These are phyloP conservation scores for Bubo blakistoni DNA, from an alignment of 2,113 vertebrate genomes.

Conservation along the genomic window DNA sequence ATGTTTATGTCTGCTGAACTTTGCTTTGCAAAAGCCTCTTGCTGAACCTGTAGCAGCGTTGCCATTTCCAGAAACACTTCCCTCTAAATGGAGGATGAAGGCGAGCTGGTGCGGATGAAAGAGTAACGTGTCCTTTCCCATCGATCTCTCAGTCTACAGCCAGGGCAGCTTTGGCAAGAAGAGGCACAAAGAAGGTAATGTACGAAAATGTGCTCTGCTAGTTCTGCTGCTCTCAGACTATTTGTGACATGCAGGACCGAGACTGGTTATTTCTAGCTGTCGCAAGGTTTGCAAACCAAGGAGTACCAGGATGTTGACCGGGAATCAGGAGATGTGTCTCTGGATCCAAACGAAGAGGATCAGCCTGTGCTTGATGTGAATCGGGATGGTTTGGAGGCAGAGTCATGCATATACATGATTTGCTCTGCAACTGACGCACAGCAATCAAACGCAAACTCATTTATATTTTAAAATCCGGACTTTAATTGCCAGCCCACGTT, in stretches of 20 bases:
- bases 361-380: background rate
- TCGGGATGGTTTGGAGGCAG: background rate
- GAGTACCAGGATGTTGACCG: background rate
- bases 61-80: rapidly evolving
- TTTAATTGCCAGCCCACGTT: slow-evolving; percentile 34
- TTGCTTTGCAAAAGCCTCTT: background rate
- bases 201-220: no score
- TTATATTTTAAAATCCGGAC: background rate
- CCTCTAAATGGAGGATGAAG: rapidly evolving
- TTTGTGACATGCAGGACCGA: background rate
- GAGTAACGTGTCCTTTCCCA: background rate
- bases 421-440: slow-evolving; percentile 1
- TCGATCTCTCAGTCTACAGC: rapidly evolving
- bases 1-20: background rate
- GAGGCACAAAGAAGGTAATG: background rate
- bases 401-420: background rate
- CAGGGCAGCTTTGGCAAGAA: background rate
- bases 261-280: rapidly evolving
- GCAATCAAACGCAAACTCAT: slow-evolving; percentile 10
- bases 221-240: background rate
- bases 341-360: background rate
- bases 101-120: background rate
- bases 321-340: background rate
- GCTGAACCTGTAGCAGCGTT: background rate
- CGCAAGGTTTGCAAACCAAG: background rate